Percentiles rank a stretch among this genome's conserved stretches.
These are phyloP conservation scores for Microtus agrestis DNA, from an alignment of 2,797 vertebrate genomes.

Conservation along the genomic window DNA sequence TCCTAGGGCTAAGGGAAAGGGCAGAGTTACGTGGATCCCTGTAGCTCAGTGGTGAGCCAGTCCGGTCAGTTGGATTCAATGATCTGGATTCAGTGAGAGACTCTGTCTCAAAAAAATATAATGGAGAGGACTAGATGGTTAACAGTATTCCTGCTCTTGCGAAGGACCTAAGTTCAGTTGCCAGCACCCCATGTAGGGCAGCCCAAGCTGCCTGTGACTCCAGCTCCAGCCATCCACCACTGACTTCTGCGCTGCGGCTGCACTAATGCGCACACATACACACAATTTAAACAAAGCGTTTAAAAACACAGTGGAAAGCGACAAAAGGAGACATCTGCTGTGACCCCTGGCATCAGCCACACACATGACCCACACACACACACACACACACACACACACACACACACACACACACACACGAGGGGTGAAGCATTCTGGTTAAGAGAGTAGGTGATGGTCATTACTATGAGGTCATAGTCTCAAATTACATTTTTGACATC, in stretches of 20 bases:
- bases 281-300: background rate
- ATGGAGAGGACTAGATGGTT: background rate
- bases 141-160: background rate
- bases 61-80: background rate
- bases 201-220: background rate
- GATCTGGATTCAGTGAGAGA: background rate
- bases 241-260: too few species aligned
- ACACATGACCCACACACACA: background rate
- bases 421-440: background rate
- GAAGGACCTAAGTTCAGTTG: background rate
- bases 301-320: background rate
- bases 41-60: background rate
- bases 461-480: background rate
- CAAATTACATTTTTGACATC: rapidly evolving
- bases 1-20: background rate
- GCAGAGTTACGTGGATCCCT: background rate
- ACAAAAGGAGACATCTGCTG: background rate
- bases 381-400: background rate
- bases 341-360: background rate
- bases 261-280: background rate
- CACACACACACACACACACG: background rate
- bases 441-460: too few species aligned
- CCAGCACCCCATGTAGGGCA: background rate
- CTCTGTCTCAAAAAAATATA: background rate
- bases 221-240: background rate